Percentiles rank a stretch among this genome's conserved stretches.
phyloP scores from a whole-genome alignment of 2,888 invertebrate genomes.

The Reticulitermes lucifugus region DNA sequence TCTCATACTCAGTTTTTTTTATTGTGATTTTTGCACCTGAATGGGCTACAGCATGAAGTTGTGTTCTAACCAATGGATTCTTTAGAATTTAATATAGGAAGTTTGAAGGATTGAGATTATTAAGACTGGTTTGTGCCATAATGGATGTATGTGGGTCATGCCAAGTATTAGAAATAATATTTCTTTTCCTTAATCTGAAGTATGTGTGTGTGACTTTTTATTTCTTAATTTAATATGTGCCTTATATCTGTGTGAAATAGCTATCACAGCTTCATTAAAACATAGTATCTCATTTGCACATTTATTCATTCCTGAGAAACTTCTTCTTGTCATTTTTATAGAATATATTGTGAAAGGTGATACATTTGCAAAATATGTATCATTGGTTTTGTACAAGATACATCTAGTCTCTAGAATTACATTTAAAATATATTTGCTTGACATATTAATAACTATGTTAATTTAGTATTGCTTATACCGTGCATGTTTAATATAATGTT shows the following conservation, averaged over 20 bases:
- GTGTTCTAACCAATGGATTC: slow-evolving; percentile 12
- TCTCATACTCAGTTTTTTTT: neutral
- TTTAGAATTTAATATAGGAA: neutral
- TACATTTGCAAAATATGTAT: neutral
- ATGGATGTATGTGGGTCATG: slow-evolving; percentile 4
- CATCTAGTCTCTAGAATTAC: slow-evolving; percentile 11
- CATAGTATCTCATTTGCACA: neutral
- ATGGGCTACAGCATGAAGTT: neutral
- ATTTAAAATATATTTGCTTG: neutral
- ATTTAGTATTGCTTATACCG: no score
- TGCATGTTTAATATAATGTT: no score
- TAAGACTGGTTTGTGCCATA: slow-evolving; percentile 30
- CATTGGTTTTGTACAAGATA: neutral
- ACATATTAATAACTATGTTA: neutral
- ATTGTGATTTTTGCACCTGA: neutral
- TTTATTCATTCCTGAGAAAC: slow-evolving; percentile 14
- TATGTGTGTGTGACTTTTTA: slow-evolving; percentile 24
- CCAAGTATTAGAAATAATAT: slow-evolving; percentile 29
- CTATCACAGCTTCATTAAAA: neutral
- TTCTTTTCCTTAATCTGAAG: slow-evolving; percentile 18
- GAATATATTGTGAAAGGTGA: neutral
- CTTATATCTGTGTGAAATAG: neutral
- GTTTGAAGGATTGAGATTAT: slow-evolving; percentile 14
- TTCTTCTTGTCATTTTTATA: neutral
- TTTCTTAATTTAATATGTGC: slow-evolving; percentile 20